These are phyloP conservation scores for Malacoraja senta DNA, from an alignment of 2,797 vertebrate species.

Conservation along the genomic window DNA sequence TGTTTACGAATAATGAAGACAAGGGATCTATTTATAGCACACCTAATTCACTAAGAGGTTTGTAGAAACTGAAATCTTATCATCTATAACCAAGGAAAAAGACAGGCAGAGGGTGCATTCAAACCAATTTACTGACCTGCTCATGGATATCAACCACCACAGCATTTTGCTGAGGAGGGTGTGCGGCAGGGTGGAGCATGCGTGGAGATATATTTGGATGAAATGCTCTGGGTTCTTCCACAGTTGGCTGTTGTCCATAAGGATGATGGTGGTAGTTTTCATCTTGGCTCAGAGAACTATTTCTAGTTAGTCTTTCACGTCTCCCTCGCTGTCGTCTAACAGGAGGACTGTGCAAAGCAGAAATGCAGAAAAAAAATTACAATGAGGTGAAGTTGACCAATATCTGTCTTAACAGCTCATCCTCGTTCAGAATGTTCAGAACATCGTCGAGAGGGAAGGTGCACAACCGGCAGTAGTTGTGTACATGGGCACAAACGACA, in stretches of 20 bases:
- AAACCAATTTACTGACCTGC: conserved; percentile 62
- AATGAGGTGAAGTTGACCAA: neutral
- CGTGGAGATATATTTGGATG: conserved; percentile 81
- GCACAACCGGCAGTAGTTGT: too few relatives aligned
- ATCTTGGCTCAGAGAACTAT: conserved; percentile 72
- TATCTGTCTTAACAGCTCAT: neutral
- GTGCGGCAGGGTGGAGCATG: conserved; percentile 80
- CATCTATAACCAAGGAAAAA: conserved; percentile 25
- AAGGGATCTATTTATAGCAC: neutral
- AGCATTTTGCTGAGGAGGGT: conserved; percentile 80
- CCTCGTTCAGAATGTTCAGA: too few relatives aligned
- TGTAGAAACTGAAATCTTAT: conserved; percentile 39
- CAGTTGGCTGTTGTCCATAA: conserved; percentile 75
- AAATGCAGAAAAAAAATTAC: neutral
- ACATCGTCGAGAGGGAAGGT: too few relatives aligned
- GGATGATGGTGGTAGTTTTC: conserved; percentile 85
- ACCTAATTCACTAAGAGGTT: neutral
- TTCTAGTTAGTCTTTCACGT: conserved; percentile 79
- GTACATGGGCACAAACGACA: too few relatives aligned
- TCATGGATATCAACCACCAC: conserved; percentile 90
- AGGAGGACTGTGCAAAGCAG: conserved; percentile 68
- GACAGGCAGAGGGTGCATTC: conserved; percentile 15
- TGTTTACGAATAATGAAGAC: neutral
- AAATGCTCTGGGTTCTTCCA: conserved; percentile 88
- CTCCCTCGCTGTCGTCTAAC: conserved; percentile 83